Evolutionary conservation across 2,113 vertebrate species (phyloP), one percentile per base, ranked within the genome.

Genomic region (Hoplias malabaricus): DNA sequence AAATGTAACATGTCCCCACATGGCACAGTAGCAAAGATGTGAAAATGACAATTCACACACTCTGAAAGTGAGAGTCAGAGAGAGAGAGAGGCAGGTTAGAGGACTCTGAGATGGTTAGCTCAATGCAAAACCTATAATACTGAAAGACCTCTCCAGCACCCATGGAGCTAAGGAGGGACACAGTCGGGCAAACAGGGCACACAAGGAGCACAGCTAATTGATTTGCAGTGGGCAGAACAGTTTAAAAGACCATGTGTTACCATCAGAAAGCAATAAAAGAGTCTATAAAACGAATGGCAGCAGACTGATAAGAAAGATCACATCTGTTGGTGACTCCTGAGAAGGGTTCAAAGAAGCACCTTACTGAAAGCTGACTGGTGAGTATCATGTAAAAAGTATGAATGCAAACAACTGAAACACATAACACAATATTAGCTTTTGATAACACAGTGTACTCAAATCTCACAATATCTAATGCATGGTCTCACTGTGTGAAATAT

Each of bases 201-300:
- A 50, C 12, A 16, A 8, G 42, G 14, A 50, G 42, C 27, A 34
- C 3, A 13, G 46, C 14, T 77, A 69, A 77, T 48, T 69, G 75
- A 69, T 61, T 61, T 69, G 54, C 38, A 69, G 66, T 48, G 40
- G 1, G 19, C 66, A 3, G n/a, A n/a, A 61, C 11, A 48, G 40
- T 77, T 61, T 69, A 46, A 69, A 77, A 38, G 27, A n/a, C 34
- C 43, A 67, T 56, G 34, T 21, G 42, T 68, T 77, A 42, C 74
- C n/a, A 40, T 34, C n/a, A 25, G 5, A n/a, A 69, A 43, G 67
- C 67, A 50, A 27, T 69, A 33, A 50, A 69, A 53, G 69, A 19
- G 34, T 34, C 59, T 62, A 34, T n/a, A 23, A 68, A 43, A 10
- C 33, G 40, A 48, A 53, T 48, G 72, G 42, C n/a, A 65, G 34